Evolutionary conservation across 1,140 invertebrate species (phyloP), one percentile per base, ranked within the genome.

Genomic region (Zaprionus capensis): DNA sequence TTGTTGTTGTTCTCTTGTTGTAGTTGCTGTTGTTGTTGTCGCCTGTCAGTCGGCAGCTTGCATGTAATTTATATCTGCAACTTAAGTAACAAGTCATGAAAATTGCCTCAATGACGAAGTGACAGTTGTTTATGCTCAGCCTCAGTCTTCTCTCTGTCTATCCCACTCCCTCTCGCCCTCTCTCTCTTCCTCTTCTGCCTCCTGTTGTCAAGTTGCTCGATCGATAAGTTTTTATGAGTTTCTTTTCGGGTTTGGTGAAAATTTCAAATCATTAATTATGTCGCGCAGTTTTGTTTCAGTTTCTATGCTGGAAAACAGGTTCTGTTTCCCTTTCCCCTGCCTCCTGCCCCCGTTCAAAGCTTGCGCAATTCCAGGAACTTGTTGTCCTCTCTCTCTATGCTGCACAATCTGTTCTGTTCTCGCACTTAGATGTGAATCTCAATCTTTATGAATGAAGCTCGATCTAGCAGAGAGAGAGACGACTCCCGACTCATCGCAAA

Each of bases 201-300:
- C 9, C n/a, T 63, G 38, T 53, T 58, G 49, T 59, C 59, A 11
- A 34, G 9, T 34, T 34, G 64, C 38, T 57, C 68, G 61, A 88
- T 88, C 80, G 78, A 88, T 88, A 82, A 70, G 67, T 63, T 80
- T 36, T 80, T 77, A 68, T 74, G 72, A 80, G 63, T 74, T 80
- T 78, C 36, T 38, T 38, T 38, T 76, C 53, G 58, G 68, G 15
- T 61, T 79, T 74, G 71, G 71, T 82, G 78, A 84, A 83, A 83
- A 84, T 81, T 84, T 75, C 53, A 71, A 88, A 81, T 87, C 84
- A 87, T 87, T 88, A 87, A 88, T 88, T 81, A 87, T 80, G 80
- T 76, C 51, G 44, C 20, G n/a, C 34, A n/a, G 20, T 57, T 44
- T 28, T 12, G 7, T 36, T 17, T 49, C 26, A 5, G 24, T 63